Evolutionary conservation across 37 sponge, comb jelly and placozoan genomes (phyloP).

Genomic region (Cliona cf. orientalis): DNA sequence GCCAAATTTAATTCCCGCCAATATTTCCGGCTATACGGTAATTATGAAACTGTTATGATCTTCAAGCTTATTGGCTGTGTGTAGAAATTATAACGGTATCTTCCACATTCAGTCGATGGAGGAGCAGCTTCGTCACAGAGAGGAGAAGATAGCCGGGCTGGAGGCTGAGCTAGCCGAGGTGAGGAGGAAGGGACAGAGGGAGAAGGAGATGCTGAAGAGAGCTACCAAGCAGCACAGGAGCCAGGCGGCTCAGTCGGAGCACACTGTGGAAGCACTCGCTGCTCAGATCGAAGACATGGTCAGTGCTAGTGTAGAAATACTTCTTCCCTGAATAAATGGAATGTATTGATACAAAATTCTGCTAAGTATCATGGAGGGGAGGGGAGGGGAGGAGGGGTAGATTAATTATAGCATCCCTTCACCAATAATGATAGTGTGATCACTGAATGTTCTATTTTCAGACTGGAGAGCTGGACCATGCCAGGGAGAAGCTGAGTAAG

Average conservation of each 20-base stretch:
- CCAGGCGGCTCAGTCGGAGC: slow-evolving; percentile 6
- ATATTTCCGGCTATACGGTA: too few species aligned
- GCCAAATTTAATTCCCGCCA: too few species aligned
- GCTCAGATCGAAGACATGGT: slow-evolving; percentile 48
- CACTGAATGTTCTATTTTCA: background rate
- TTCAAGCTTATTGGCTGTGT: background rate
- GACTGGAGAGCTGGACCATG: slow-evolving; percentile 50
- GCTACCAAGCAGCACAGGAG: slow-evolving; percentile 65
- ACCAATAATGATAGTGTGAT: background rate
- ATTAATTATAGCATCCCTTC: too few species aligned
- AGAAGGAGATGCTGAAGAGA: slow-evolving; percentile 70
- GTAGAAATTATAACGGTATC: background rate
- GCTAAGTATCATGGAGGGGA: too few species aligned
- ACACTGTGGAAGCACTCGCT: slow-evolving; percentile 16
- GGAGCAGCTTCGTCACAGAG: slow-evolving; percentile 49
- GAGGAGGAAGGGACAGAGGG: slow-evolving; percentile 35
- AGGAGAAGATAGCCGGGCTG: slow-evolving; percentile 39
- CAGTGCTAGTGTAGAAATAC: slow-evolving; percentile 5
- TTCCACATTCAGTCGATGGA: slow-evolving; percentile 50
- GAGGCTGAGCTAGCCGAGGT: slow-evolving; percentile 43
- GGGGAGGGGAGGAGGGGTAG: too few species aligned
- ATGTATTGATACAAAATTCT: too few species aligned
- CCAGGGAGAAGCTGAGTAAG: slow-evolving; percentile 28
- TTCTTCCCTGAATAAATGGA: background rate
- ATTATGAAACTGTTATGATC: background rate